Conservation (phyloP, 2,888 invertebrate genomes). For the Peribatodes rhomboidaria region DNA sequence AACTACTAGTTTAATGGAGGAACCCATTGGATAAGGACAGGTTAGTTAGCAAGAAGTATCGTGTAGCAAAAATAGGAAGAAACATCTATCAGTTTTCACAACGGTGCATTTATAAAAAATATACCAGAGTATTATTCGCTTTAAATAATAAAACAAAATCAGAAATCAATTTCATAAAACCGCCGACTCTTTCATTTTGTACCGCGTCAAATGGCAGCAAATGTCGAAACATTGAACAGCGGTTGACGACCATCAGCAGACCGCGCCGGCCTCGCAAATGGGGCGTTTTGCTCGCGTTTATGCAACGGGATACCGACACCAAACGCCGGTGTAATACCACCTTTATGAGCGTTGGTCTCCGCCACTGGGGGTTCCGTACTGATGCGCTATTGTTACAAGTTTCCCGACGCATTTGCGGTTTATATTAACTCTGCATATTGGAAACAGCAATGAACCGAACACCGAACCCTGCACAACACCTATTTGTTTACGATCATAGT, state of each 20-base stretch:
- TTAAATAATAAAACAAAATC: background rate
- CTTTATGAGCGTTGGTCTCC: conserved; percentile 35
- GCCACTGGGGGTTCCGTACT: conserved; percentile 23
- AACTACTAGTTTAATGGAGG: background rate
- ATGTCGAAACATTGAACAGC: conserved; percentile 45
- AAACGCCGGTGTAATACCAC: conserved; percentile 35
- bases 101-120: too few relatives aligned
- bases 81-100: too few relatives aligned
- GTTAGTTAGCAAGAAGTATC: background rate
- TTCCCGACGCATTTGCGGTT: conserved; percentile 27
- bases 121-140: background rate
- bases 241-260: conserved; percentile 45
- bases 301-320: conserved; percentile 46
- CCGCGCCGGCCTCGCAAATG: conserved; percentile 38
- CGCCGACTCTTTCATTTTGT: conserved; percentile 31
- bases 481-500: conserved; percentile 11
- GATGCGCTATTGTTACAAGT: conserved; percentile 33
- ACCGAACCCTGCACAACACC: conserved; percentile 20
- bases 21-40: background rate
- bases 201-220: conserved; percentile 38
- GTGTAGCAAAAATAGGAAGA: too few relatives aligned
- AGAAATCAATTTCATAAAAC: background rate
- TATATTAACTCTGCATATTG: conserved; percentile 11
- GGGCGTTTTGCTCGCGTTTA: conserved; percentile 45
- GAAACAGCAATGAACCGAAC: conserved; percentile 13